A percentile compares a stretch with the other conserved stretches of the same genome.
Evolutionary conservation across 1,140 invertebrate genomes (phyloP).

Genomic region (Ptiloglossa arizonensis): DNA sequence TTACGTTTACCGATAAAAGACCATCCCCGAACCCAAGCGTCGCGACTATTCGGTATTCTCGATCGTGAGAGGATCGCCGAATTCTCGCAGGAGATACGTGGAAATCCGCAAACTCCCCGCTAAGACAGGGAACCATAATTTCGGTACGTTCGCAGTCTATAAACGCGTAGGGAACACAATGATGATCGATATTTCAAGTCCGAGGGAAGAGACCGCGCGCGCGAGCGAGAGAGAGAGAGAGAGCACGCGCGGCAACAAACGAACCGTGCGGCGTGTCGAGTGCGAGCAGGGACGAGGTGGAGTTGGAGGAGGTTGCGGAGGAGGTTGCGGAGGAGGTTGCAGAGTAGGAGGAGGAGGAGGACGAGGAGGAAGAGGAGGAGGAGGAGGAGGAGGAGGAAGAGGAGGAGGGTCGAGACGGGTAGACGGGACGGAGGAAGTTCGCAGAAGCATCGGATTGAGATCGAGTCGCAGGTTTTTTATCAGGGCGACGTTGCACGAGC

Average conservation of each 20-base stretch:
- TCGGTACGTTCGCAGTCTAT: slow-evolving; percentile 37
- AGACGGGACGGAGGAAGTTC: slow-evolving; percentile 44
- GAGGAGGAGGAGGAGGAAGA: background rate
- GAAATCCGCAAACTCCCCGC: no score
- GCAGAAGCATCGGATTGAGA: slow-evolving; percentile 74
- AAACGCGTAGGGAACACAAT: slow-evolving; percentile 42
- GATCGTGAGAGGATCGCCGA: no score
- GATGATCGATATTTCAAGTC: slow-evolving; percentile 53
- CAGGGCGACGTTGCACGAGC: slow-evolving; percentile 74
- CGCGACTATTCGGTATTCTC: no score
- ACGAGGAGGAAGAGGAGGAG: background rate
- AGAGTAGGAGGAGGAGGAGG: background rate
- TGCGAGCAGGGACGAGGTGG: background rate
- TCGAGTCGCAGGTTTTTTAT: slow-evolving; percentile 78
- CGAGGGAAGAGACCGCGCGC: background rate
- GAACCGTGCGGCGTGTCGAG: background rate
- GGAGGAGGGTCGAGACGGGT: background rate
- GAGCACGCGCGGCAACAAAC: background rate
- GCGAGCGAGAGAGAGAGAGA: background rate
- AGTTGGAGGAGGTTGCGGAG: background rate
- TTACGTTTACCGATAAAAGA: no score
- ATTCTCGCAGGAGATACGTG: no score
- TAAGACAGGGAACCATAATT: slow-evolving; percentile 7
- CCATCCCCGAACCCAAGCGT: no score
- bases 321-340: slow-evolving; percentile 33